Conservation (phyloP, 2,113 vertebrate species). For the Gasterosteus aculeatus region DNA sequence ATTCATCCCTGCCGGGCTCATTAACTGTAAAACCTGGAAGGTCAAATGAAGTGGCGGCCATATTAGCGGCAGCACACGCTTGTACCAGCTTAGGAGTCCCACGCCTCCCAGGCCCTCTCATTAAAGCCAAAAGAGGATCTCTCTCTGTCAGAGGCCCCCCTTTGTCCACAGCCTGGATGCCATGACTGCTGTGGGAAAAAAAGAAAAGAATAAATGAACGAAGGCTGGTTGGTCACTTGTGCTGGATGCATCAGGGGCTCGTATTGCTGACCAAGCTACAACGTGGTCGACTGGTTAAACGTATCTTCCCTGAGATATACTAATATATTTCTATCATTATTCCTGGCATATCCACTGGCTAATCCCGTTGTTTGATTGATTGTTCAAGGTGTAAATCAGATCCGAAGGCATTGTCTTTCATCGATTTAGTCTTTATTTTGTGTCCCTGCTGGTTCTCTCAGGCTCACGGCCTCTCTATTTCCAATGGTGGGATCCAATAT, state of each 20-base stretch:
- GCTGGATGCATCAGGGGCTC: conserved; percentile 56
- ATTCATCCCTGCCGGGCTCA: conserved; percentile 8
- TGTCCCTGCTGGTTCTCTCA: conserved; percentile 59
- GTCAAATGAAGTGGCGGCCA: conserved; percentile 42
- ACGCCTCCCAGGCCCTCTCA: conserved; percentile 78
- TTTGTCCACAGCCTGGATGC: conserved; percentile 77
- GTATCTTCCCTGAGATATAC: conserved; percentile 46
- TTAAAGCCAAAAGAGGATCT: conserved; percentile 80
- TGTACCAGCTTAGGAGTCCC: conserved; percentile 70
- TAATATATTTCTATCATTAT: conserved; percentile 18
- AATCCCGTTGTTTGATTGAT: background rate
- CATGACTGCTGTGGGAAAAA: conserved; percentile 70
- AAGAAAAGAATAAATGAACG: conserved; percentile 48
- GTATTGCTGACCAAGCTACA: conserved; percentile 55
- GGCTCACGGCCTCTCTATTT: conserved; percentile 72
- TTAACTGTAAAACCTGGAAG: conserved; percentile 43
- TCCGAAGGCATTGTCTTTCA: background rate
- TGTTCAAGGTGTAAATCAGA: background rate
- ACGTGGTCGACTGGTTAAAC: conserved; percentile 41
- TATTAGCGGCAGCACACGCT: conserved; percentile 47
- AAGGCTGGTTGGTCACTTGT: conserved; percentile 68
- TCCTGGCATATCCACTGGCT: background rate
- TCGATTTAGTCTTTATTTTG: background rate
- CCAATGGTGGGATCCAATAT: conserved; percentile 35
- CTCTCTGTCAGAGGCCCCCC: conserved; percentile 75